phyloP scores from a whole-genome alignment of 2,797 vertebrate genomes.

The Pagetopsis macropterus region DNA sequence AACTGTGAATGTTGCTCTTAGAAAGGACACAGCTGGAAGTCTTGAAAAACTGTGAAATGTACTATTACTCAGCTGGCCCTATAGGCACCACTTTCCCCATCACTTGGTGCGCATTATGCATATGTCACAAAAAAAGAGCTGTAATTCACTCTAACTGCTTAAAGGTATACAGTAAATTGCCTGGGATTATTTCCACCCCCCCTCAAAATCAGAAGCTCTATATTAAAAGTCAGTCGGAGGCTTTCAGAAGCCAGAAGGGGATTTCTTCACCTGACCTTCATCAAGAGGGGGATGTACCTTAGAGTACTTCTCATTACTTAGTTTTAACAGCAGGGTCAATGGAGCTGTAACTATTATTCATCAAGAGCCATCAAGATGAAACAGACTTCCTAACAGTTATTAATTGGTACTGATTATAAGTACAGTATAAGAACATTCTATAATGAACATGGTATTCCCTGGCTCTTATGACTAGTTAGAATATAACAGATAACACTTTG shows the following conservation, averaged over 20 bases:
- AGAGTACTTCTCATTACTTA: slow-evolving; percentile 5
- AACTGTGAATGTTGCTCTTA: not conserved
- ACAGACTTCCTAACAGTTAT: not conserved
- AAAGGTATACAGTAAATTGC: not conserved
- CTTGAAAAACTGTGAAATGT: slow-evolving; percentile 33
- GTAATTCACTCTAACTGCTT: not conserved
- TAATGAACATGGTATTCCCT: not conserved
- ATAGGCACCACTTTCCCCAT: slow-evolving; percentile 27
- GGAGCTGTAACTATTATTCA: not conserved
- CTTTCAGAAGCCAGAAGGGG: not conserved
- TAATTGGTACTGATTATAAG: not conserved
- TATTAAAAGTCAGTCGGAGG: not conserved
- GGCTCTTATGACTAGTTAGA: not conserved
- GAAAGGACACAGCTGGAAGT: slow-evolving; percentile 27
- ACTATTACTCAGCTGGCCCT: slow-evolving; percentile 6
- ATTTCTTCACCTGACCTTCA: slow-evolving; percentile 32
- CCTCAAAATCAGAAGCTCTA: slow-evolving; percentile 14
- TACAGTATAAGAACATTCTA: not conserved
- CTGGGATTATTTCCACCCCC: no score
- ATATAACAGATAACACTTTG: not conserved
- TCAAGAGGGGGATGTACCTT: not conserved
- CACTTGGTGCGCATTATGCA: slow-evolving; percentile 23
- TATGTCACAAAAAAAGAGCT: slow-evolving; percentile 7
- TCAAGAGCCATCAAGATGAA: not conserved
- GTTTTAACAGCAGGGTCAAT: not conserved